Percentiles rank a stretch among this genome's conserved stretches.
These are phyloP conservation scores for Alviniconcha strummeri DNA, from an alignment of 2,888 invertebrate genomes.

Conservation along the genomic window DNA sequence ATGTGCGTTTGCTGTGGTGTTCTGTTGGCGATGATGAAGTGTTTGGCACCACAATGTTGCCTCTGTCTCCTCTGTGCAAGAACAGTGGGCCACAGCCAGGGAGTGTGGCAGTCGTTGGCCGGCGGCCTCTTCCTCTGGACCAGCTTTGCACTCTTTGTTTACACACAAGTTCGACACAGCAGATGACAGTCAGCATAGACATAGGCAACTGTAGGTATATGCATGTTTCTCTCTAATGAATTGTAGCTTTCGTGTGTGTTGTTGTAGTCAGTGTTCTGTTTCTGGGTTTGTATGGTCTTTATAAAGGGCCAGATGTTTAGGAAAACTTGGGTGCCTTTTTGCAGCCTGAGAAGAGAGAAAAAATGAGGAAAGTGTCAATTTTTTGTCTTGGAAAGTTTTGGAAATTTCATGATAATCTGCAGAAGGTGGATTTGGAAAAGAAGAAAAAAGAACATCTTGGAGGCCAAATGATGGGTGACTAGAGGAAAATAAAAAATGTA, in stretches of 20 bases:
- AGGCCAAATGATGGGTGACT: background rate
- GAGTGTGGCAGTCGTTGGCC: slow-evolving; percentile 49
- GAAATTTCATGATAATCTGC: background rate
- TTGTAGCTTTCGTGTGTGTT: background rate
- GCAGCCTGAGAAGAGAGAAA: background rate
- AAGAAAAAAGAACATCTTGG: background rate
- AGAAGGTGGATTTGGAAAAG: background rate
- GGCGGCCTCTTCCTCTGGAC: slow-evolving; percentile 53
- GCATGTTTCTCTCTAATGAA: background rate
- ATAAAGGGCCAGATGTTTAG: too few relatives aligned
- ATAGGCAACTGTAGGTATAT: background rate
- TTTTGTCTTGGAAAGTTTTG: background rate
- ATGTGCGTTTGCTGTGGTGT: background rate
- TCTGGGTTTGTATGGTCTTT: too few relatives aligned
- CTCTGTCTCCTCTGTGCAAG: slow-evolving; percentile 50
- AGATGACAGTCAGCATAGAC: slow-evolving; percentile 40
- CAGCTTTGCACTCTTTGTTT: slow-evolving; percentile 54
- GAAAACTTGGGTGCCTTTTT: background rate
- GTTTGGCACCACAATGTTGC: background rate
- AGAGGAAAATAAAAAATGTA: too few relatives aligned
- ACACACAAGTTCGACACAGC: slow-evolving; percentile 51
- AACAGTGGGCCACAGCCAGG: slow-evolving; percentile 26
- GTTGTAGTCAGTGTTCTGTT: too few relatives aligned
- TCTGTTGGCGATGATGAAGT: background rate
- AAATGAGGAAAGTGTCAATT: background rate